Base-by-base conservation (phyloP, 2,888 invertebrate genomes). In the Eristalis intricaria region DNA sequence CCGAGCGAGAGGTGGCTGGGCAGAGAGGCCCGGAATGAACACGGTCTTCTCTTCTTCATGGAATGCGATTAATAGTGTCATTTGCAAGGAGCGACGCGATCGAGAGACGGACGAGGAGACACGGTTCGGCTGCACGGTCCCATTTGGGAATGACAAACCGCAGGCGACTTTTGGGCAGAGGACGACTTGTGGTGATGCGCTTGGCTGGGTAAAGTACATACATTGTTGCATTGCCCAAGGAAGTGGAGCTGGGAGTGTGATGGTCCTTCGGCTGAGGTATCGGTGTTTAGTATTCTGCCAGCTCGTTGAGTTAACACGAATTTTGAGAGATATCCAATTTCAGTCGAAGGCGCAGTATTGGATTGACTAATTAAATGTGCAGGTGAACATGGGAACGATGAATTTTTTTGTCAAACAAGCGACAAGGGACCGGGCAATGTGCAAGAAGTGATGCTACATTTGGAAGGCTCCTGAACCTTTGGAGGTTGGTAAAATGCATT, bases 11-110 rank as follows among this genome's bases (percentile, higher is more conserved):
- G 38, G 32, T n/a, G 66, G n/a, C 13, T 26, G 26, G 26, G 26
- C 26, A 26, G 4, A 2, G 13, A 26, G 5, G 35, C 26, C 29
- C 8, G 56, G 29, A 7, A n/a, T 29, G 22, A 29, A 8, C 26
- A 23, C 60, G 29, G 40, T 26, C 43, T 10, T 83, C 56, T 79
- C 66, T 29, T 22, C 35, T 19, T 2, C 22, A 22, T 2, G 56
- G 75, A 84, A 80, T 79, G 75, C 63, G 66, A 68, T 80, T 84
- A 80, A 80, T 84, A 71, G 68, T 85, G 81, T 64, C 73, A 81
- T 81, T 85, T 84, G 70, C 76, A 80, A 77, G 71, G 60, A 77
- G 23, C 60, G 43, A 81, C 85, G 77, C 81, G 85, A 85, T 81
- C 65, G 43, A 77, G 81, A 81, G 74, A n/a, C 64, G 73, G n/a